These are phyloP conservation scores for Crotalus viridis DNA, from an alignment of 2,113 vertebrate species.

Conservation along the genomic window DNA sequence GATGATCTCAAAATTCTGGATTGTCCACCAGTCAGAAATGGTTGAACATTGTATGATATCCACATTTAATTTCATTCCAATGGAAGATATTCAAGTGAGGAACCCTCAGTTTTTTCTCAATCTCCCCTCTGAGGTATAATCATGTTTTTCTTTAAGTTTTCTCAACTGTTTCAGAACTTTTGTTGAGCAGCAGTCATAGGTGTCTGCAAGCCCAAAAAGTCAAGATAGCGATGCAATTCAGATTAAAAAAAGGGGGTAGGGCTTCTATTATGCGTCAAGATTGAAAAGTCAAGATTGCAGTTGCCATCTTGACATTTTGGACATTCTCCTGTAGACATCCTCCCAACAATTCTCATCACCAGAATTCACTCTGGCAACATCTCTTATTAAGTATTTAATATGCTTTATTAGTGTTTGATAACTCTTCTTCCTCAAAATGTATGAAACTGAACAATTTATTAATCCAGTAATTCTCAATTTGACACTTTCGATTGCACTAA, in stretches of 20 bases:
- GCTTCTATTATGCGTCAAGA: background rate
- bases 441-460: background rate
- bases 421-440: background rate
- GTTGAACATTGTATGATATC: background rate
- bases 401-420: background rate
- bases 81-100: background rate
- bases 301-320: background rate
- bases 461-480: background rate
- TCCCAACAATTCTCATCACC: background rate
- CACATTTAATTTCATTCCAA: background rate
- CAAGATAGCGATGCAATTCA: background rate
- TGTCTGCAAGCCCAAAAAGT: background rate
- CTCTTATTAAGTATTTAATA: background rate
- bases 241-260: background rate
- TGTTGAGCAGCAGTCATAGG: background rate
- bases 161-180: background rate
- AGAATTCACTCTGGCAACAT: background rate
- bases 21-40: background rate
- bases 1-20: background rate
- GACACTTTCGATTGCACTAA: background rate
- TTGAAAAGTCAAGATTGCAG: background rate
- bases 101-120: background rate
- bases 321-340: background rate
- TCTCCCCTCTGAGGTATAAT: background rate
- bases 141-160: background rate